phyloP scores from a whole-genome alignment of 2,797 vertebrate species.

The Eulemur coronatus region DNA sequence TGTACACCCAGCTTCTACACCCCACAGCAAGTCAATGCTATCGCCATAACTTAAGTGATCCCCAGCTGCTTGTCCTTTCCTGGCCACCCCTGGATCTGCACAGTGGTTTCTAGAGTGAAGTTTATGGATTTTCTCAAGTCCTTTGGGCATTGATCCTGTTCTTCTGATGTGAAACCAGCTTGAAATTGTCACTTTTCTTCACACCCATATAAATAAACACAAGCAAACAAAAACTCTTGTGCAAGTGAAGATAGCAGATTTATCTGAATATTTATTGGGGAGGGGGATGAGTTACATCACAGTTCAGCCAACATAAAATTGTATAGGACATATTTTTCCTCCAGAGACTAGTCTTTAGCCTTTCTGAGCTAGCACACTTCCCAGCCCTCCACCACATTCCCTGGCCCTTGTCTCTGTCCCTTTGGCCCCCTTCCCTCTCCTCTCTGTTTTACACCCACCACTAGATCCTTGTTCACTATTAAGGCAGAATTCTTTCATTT shows the following conservation, averaged over 20 bases:
- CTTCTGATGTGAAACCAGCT: background rate
- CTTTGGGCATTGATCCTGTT: background rate
- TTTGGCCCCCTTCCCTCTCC: background rate
- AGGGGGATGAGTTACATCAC: background rate
- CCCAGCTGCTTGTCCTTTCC: too few relatives aligned
- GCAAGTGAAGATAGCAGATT: accelerated
- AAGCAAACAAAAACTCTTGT: background rate
- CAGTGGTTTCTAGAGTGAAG: background rate
- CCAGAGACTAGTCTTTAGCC: background rate
- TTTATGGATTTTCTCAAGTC: background rate
- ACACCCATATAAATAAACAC: background rate
- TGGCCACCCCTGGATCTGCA: background rate
- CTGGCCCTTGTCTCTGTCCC: accelerated
- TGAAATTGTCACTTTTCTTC: background rate
- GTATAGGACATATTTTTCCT: background rate
- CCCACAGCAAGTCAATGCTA: accelerated
- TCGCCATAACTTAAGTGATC: accelerated
- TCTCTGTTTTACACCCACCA: background rate
- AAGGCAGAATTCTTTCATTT: background rate
- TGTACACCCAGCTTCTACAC: accelerated
- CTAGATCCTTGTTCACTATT: background rate
- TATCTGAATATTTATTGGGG: background rate
- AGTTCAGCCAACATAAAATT: background rate
- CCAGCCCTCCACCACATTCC: background rate
- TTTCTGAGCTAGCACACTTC: accelerated